Percentiles rank a stretch among this genome's conserved stretches.
These are phyloP conservation scores for Pararge aegeria DNA, from an alignment of 1,140 invertebrate species.

Conservation along the genomic window DNA sequence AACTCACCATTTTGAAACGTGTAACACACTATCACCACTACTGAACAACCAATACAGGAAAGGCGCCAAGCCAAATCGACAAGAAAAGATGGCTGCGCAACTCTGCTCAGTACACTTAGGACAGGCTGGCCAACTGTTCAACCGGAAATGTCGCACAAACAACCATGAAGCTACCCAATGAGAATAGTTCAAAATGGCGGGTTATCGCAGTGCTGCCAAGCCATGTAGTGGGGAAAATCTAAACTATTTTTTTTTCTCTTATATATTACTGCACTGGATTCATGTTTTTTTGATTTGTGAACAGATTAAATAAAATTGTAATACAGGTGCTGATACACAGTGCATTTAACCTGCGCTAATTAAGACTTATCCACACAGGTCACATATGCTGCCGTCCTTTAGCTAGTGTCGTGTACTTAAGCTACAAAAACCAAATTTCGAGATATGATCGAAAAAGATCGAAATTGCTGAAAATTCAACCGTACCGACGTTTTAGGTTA, in stretches of 20 bases:
- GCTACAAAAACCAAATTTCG: too few relatives aligned
- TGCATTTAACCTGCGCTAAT: too few relatives aligned
- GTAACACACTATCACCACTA: conserved; percentile 73
- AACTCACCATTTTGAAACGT: conserved; percentile 80
- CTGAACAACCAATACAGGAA: conserved; percentile 73
- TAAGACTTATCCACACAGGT: too few relatives aligned
- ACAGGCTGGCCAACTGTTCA: conserved; percentile 52
- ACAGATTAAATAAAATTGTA: not conserved
- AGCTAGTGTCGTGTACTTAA: too few relatives aligned
- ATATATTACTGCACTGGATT: not conserved
- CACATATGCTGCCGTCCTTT: too few relatives aligned
- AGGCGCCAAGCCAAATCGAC: conserved; percentile 72
- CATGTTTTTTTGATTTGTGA: not conserved
- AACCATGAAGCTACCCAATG: conserved; percentile 45
- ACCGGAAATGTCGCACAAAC: conserved; percentile 54
- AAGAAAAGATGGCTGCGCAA: conserved; percentile 67
- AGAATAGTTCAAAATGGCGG: conserved; percentile 47
- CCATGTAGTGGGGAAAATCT: conserved; percentile 15
- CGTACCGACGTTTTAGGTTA: too few relatives aligned
- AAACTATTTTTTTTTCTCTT: conserved; percentile 11
- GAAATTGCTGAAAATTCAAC: too few relatives aligned
- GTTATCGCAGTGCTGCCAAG: conserved; percentile 48
- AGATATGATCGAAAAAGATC: too few relatives aligned
- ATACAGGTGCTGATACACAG: too few relatives aligned
- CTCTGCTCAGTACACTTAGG: conserved; percentile 31